Evolutionary conservation across 2,797 vertebrate species (phyloP).

Genomic region (Coregonus sp.): DNA sequence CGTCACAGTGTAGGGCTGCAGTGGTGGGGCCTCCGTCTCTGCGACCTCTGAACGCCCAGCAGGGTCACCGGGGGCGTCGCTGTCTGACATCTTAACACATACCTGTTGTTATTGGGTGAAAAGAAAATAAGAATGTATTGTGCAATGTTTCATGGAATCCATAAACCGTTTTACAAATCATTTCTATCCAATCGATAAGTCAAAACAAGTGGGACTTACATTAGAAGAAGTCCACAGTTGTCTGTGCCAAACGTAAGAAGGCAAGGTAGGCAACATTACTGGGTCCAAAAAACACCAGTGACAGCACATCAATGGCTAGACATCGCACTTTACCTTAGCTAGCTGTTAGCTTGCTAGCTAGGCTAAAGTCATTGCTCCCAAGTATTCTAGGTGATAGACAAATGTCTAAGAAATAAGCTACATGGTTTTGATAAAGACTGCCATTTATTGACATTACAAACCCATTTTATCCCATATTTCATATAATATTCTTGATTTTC

Average conservation of each 20-base stretch:
- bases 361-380: not conserved
- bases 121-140: not conserved
- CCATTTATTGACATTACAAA: not conserved
- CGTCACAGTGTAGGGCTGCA: constrained; percentile 14
- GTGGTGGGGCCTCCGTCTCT: not conserved
- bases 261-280: too few species aligned
- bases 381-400: not conserved
- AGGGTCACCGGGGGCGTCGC: constrained; percentile 53
- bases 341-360: not conserved
- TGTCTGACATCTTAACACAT: constrained; percentile 86
- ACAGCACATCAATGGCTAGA: not conserved
- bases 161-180: not conserved
- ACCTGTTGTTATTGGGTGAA: constrained; percentile 24
- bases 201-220: not conserved
- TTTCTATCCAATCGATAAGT: not conserved
- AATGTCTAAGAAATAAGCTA: not conserved
- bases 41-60: constrained; percentile 19
- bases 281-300: not conserved
- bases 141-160: not conserved
- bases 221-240: not conserved
- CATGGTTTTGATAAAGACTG: not conserved
- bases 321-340: not conserved
- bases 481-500: not conserved
- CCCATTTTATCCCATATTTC: not conserved
- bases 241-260: not conserved